Evolutionary conservation across 2,888 invertebrate species (phyloP).

Genomic region (Sarcophaga subvicina): DNA sequence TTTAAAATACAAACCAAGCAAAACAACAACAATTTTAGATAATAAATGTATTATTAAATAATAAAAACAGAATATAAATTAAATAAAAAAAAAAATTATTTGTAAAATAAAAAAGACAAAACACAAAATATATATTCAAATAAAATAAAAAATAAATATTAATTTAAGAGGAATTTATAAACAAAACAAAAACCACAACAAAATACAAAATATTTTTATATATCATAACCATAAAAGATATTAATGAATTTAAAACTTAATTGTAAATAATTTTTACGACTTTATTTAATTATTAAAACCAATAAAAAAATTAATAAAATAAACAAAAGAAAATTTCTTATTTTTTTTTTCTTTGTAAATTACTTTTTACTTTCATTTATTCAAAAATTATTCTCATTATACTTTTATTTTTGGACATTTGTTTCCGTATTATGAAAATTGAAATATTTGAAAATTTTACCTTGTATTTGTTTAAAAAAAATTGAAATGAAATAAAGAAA

Average conservation of each 20-base stretch:
- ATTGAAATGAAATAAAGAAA: background rate
- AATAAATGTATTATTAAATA: slow-evolving; percentile 49
- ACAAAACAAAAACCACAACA: slow-evolving; percentile 8
- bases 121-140: slow-evolving; percentile 38
- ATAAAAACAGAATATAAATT: slow-evolving; percentile 49
- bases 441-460: too few relatives aligned
- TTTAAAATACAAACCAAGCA: slow-evolving; percentile 4
- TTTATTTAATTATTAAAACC: background rate
- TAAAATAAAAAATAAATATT: slow-evolving; percentile 39
- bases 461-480: background rate
- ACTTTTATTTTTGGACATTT: too few relatives aligned
- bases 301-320: slow-evolving; percentile 45
- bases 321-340: slow-evolving; percentile 23
- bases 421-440: too few relatives aligned
- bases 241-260: slow-evolving; percentile 49
- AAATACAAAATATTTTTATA: slow-evolving; percentile 3
- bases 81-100: slow-evolving; percentile 26
- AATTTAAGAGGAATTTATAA: slow-evolving; percentile 41
- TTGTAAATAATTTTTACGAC: slow-evolving; percentile 49
- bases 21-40: slow-evolving; percentile 47
- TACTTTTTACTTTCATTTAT: too few relatives aligned
- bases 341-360: slow-evolving; percentile 40
- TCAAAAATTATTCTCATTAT: too few relatives aligned
- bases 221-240: too few relatives aligned
- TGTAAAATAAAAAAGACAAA: slow-evolving; percentile 4